phyloP scores from a whole-genome alignment of 2,113 vertebrate genomes.

The Antechinus flavipes region DNA sequence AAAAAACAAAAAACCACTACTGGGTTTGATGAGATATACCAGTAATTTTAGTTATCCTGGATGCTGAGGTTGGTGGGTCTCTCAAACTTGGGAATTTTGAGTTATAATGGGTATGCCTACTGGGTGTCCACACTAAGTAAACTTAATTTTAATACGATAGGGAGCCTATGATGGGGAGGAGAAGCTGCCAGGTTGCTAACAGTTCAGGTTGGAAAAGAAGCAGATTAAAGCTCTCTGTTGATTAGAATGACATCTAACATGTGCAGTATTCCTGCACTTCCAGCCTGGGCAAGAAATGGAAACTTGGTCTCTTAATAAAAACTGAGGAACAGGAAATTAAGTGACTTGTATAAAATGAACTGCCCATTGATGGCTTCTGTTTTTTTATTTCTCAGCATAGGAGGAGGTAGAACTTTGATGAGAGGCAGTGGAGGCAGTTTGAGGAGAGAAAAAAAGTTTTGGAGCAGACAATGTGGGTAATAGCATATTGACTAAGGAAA shows the following conservation, averaged over 20 bases:
- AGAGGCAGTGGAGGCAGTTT: neutral
- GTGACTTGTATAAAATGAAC: neutral
- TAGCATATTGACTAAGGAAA: neutral
- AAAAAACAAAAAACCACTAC: too few relatives aligned
- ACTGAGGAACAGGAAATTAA: neutral
- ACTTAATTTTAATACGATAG: too few relatives aligned
- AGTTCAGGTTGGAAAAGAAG: too few relatives aligned
- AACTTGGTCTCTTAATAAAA: neutral
- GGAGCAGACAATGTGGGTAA: neutral
- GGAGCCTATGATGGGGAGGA: too few relatives aligned
- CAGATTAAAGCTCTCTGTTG: too few relatives aligned
- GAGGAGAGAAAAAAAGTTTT: neutral
- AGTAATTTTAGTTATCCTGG: too few relatives aligned
- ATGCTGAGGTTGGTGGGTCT: too few relatives aligned
- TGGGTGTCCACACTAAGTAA: too few relatives aligned
- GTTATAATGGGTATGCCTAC: too few relatives aligned
- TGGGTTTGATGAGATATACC: too few relatives aligned
- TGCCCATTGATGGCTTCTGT: neutral
- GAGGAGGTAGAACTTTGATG: neutral
- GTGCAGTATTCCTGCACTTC: neutral
- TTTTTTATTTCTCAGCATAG: neutral
- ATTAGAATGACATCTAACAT: neutral
- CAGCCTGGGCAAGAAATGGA: neutral
- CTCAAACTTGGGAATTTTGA: too few relatives aligned
- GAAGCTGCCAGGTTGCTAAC: neutral